Conservation (phyloP, 2,888 invertebrate genomes). For the Nomada lathburiana region DNA sequence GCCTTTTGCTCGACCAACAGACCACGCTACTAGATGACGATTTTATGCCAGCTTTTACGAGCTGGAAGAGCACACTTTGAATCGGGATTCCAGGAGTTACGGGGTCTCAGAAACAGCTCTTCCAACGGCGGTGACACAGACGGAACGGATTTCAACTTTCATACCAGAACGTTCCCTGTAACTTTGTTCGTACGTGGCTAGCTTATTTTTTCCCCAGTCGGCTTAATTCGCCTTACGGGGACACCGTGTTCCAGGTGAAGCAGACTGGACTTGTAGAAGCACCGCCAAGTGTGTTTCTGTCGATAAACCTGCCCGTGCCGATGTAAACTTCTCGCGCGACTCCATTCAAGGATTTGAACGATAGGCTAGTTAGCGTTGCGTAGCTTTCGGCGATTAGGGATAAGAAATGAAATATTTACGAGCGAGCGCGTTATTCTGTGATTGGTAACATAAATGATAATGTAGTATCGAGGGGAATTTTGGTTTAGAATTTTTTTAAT, state of each 20-base stretch:
- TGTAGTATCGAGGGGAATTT: too few species aligned
- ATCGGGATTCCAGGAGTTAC: constrained; percentile 74
- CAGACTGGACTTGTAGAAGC: not conserved
- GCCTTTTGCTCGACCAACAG: constrained; percentile 76
- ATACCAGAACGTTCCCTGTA: constrained; percentile 54
- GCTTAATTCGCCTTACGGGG: constrained; percentile 53
- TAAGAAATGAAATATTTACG: not conserved
- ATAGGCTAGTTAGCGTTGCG: not conserved
- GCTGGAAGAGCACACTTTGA: constrained; percentile 77
- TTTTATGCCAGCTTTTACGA: constrained; percentile 81
- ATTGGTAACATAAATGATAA: too few species aligned
- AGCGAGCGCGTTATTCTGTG: too few species aligned
- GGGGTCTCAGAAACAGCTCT: constrained; percentile 59
- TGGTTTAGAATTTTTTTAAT: too few species aligned
- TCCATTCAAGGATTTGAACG: not conserved
- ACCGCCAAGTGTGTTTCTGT: constrained; percentile 8
- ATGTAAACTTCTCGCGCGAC: not conserved
- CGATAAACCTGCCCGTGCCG: constrained; percentile 10
- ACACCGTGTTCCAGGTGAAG: constrained; percentile 16
- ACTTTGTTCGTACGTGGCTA: constrained; percentile 62
- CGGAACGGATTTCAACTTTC: constrained; percentile 66
- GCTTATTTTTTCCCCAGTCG: constrained; percentile 51
- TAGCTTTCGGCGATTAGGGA: not conserved
- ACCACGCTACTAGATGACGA: constrained; percentile 77
- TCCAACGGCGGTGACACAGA: constrained; percentile 45